Evolutionary conservation across 2,888 invertebrate genomes (phyloP), one percentile per base, ranked within the genome.

Genomic region (Corbicula japonica): DNA sequence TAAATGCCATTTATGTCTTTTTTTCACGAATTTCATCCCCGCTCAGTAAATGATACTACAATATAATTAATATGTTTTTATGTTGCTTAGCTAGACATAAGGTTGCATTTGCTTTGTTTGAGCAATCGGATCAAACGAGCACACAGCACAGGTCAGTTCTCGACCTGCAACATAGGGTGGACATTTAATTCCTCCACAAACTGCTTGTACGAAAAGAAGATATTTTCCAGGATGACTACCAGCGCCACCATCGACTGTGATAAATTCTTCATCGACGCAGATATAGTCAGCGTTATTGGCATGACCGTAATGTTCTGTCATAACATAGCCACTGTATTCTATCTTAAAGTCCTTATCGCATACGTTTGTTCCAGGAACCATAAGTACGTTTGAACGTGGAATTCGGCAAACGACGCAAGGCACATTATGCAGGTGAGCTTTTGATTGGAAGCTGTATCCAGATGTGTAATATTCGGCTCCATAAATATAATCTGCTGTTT

Each of bases 121-220:
- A n/a, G n/a, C n/a, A n/a, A n/a, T n/a, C 1, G 62, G 48, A 1
- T n/a, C 34, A 44, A 8, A 63, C 1, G 62, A 48, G 28, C 62
- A 65, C 32, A 65, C 65, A 21, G 52, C 50, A 34, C 65, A 65
- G 32, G 65, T 65, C n/a, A 65, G 34, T 10, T 65, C 65, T 26
- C 52, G 30, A 26, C 30, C 46, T 35, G 32, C 15, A 1, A 23
- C 26, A 21, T 65, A 65, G 0, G 65, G 65, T 26, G 65, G 50
- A 35, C 65, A 65, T 30, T 34, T 34, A 6, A 65, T 30, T 6
- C 23, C 48, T 10, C 65, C 65, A 35, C 65, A 65, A 12, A 15
- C n/a, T 0, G 50, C 48, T 65, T 65, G 23, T 21, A 65, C 65
- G 18, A 65, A 52, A 23, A 26, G 50, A 21, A 65, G 34, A n/a